Evolutionary conservation across 2,797 vertebrate genomes (phyloP).

Genomic region (Intellagama lesueurii): DNA sequence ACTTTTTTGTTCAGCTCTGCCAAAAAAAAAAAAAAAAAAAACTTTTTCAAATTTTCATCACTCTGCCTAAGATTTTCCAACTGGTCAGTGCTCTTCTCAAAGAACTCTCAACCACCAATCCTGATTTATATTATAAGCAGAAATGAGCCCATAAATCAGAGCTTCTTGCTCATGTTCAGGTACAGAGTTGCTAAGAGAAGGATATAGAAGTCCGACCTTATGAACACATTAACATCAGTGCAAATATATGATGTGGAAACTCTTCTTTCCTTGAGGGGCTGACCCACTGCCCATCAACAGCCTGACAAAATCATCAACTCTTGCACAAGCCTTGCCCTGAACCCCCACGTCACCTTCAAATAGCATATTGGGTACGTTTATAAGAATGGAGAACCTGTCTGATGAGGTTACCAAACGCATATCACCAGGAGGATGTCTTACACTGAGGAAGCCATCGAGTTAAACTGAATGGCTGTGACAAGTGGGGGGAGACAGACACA

Average conservation of each 20-base stretch:
- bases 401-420: slow-evolving; percentile 23
- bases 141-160: background rate
- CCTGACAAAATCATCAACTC: slow-evolving; percentile 50
- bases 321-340: background rate
- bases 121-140: no score
- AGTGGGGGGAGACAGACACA: slow-evolving; percentile 15
- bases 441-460: background rate
- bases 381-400: slow-evolving; percentile 40
- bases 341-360: slow-evolving; percentile 40
- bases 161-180: background rate
- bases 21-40: no score
- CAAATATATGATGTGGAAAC: background rate
- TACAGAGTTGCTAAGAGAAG: background rate
- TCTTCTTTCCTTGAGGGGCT: slow-evolving; percentile 25
- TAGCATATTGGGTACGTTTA: slow-evolving; percentile 14
- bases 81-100: background rate
- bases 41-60: background rate
- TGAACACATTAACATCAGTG: background rate
- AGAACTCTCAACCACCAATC: background rate
- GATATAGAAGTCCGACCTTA: background rate
- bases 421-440: slow-evolving; percentile 20
- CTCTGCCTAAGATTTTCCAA: background rate
- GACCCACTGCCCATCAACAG: slow-evolving; percentile 7
- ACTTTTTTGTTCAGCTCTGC: background rate
- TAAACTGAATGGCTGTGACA: slow-evolving; percentile 58